Percentiles rank a stretch among this genome's conserved stretches.
These are phyloP conservation scores for Lasioglossum oenotherae DNA, from an alignment of 2,888 invertebrate genomes.

Conservation along the genomic window DNA sequence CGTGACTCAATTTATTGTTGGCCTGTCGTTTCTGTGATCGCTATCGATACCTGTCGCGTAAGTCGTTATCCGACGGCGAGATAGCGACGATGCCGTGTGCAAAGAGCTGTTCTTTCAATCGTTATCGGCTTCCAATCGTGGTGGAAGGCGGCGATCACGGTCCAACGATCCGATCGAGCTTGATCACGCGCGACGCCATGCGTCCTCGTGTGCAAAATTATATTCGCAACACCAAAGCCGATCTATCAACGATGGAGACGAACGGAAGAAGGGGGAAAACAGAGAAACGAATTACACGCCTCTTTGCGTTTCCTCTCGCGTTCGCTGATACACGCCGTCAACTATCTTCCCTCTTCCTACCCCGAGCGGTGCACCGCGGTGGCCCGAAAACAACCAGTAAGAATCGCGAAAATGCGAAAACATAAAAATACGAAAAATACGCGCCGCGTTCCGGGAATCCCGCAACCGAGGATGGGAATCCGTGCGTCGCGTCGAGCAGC, in stretches of 20 bases:
- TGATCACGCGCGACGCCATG: neutral
- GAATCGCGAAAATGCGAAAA: neutral
- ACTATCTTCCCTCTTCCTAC: conserved; percentile 11
- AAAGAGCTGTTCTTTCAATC: conserved; percentile 36
- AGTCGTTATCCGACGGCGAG: conserved; percentile 42
- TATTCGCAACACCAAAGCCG: neutral
- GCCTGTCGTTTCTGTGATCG: neutral
- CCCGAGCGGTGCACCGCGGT: neutral
- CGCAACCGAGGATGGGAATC: neutral
- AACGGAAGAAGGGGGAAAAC: neutral
- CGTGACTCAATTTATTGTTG: conserved; percentile 12
- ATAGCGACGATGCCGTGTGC: conserved; percentile 60
- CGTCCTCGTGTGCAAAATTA: neutral
- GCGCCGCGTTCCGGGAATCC: neutral
- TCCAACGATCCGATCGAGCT: neutral
- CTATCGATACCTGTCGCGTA: conserved; percentile 37
- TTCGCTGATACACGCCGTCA: neutral
- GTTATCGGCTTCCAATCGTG: neutral
- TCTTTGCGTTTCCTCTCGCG: conserved; percentile 4
- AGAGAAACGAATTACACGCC: neutral
- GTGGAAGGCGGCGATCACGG: neutral
- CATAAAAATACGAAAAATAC: neutral
- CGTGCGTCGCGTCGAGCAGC: neutral
- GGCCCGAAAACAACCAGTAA: neutral
- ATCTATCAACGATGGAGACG: neutral